These are phyloP conservation scores for Cephonodes hylas DNA, from an alignment of 2,888 invertebrate species.

Conservation along the genomic window DNA sequence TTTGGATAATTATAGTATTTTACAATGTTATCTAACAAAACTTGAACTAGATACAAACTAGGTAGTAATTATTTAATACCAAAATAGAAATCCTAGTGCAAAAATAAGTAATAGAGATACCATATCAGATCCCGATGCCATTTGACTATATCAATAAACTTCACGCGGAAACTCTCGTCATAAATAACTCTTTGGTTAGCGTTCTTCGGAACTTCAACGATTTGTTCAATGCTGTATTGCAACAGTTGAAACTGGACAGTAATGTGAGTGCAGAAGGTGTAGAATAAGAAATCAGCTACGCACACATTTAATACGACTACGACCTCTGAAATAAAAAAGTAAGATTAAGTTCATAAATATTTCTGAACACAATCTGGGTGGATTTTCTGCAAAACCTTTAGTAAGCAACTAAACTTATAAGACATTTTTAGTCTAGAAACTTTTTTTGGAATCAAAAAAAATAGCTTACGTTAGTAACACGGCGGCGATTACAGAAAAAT, in stretches of 20 bases:
- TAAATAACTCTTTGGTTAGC: conserved; percentile 14
- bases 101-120: conserved; percentile 25
- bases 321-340: conserved; percentile 34
- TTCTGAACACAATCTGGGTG: too few relatives aligned
- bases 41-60: too few relatives aligned
- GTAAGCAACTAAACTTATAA: too few relatives aligned
- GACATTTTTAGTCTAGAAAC: too few relatives aligned
- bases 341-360: too few relatives aligned
- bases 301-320: conserved; percentile 35
- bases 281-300: conserved; percentile 48
- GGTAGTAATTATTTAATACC: too few relatives aligned
- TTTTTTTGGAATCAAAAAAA: too few relatives aligned
- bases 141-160: conserved; percentile 38
- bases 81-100: neutral
- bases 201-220: conserved; percentile 26
- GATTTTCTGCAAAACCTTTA: too few relatives aligned
- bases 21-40: too few relatives aligned
- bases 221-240: conserved; percentile 34
- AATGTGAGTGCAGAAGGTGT: conserved; percentile 48
- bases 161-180: conserved; percentile 29
- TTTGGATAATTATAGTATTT: too few relatives aligned
- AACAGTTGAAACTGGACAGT: conserved; percentile 52
- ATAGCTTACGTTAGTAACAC: too few relatives aligned
- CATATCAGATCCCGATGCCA: conserved; percentile 54
- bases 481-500: too few relatives aligned